Percentiles rank a stretch among this genome's conserved stretches.
phyloP scores from a whole-genome alignment of 1,140 invertebrate species.

The Ptiloglossa arizonensis region DNA sequence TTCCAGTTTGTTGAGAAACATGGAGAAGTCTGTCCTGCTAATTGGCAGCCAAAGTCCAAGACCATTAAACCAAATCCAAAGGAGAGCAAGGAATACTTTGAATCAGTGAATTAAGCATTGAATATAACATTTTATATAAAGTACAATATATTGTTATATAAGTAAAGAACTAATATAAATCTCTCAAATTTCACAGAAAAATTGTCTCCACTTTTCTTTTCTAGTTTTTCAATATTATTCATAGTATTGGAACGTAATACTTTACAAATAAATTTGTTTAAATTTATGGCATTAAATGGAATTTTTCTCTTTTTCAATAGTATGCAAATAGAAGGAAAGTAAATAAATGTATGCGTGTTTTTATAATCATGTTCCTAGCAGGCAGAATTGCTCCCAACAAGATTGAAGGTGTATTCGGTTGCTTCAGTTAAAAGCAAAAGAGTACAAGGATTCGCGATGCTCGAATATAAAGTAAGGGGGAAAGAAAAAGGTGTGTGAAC shows the following conservation, averaged over 20 bases:
- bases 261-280: neutral
- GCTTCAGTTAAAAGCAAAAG: slow-evolving; percentile 74
- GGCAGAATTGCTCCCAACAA: slow-evolving; percentile 50
- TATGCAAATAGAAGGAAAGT: no score
- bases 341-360: neutral
- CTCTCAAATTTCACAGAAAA: neutral
- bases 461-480: slow-evolving; percentile 67
- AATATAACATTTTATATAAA: slow-evolving; percentile 6
- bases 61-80: slow-evolving; percentile 93
- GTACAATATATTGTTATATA: slow-evolving; percentile 26
- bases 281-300: no score
- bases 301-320: neutral
- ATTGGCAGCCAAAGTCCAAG: slow-evolving; percentile 90
- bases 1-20: slow-evolving; percentile 97
- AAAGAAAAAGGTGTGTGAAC: slow-evolving; percentile 36
- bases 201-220: neutral
- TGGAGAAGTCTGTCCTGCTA: slow-evolving; percentile 95
- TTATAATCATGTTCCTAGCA: neutral
- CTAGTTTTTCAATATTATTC: neutral
- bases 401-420: slow-evolving; percentile 54
- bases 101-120: slow-evolving; percentile 81
- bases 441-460: slow-evolving; percentile 60
- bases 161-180: slow-evolving; percentile 12
- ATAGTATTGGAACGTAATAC: neutral
- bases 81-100: slow-evolving; percentile 91